Percentiles rank a stretch among this genome's conserved stretches.
Evolutionary conservation across 2,797 vertebrate genomes (phyloP).

Genomic region (Syngnathus acus): DNA sequence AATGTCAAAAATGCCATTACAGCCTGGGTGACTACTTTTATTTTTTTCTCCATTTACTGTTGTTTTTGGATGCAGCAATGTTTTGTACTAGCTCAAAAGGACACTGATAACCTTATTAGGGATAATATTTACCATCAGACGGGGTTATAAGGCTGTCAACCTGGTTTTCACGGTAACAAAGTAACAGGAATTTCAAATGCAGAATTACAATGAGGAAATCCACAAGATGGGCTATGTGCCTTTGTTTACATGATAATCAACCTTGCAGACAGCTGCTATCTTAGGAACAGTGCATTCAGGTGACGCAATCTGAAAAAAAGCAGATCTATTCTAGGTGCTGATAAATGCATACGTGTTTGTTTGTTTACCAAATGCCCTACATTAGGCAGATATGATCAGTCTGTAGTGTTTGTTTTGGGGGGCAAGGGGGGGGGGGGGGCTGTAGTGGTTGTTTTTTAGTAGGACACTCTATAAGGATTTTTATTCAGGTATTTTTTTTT

Average conservation of each 20-base stretch:
- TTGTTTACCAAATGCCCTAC: background rate
- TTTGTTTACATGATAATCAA: background rate
- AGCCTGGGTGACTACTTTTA: conserved; percentile 7
- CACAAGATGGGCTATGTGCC: background rate
- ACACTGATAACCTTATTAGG: background rate
- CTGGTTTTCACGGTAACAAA: background rate
- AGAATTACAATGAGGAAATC: background rate
- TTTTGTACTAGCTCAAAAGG: background rate
- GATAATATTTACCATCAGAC: background rate
- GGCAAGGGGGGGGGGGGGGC: too few relatives aligned
- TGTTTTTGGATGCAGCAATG: background rate
- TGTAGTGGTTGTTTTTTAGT: background rate
- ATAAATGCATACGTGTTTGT: background rate
- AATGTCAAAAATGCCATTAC: conserved; percentile 28
- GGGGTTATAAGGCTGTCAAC: background rate
- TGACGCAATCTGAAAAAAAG: background rate
- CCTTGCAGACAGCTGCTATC: background rate
- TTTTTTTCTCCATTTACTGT: background rate
- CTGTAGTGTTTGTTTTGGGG: background rate
- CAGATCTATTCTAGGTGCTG: background rate
- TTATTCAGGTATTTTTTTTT: background rate
- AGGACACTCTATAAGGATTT: background rate
- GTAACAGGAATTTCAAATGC: background rate
- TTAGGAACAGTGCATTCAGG: conserved; percentile 1
- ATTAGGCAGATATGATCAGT: background rate